Percentiles rank a stretch among this genome's conserved stretches.
Conservation (phyloP, 2,888 invertebrate genomes). For the Xylota sylvarum region DNA sequence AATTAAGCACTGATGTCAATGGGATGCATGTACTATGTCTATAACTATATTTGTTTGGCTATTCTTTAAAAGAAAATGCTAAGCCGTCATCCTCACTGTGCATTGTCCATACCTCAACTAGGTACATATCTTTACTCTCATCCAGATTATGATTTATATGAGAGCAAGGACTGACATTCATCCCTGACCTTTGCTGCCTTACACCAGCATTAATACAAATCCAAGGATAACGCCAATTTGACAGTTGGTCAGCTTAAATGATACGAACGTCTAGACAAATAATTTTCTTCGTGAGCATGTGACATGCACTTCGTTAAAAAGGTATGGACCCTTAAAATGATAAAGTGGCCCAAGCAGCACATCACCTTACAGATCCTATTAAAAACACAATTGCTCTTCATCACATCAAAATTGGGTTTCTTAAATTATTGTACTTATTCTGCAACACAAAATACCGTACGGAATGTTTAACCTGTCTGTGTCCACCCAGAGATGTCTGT, state of each 20-base stretch:
- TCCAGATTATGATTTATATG: neutral
- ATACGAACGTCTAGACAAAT: slow-evolving; percentile 34
- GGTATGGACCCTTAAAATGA: neutral
- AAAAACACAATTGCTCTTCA: neutral
- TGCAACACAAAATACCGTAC: neutral
- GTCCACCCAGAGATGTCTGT: neutral
- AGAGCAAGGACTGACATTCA: no score
- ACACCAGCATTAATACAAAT: neutral
- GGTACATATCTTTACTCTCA: neutral
- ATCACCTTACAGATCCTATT: neutral
- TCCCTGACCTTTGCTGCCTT: neutral
- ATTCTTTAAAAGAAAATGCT: no score
- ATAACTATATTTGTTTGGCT: no score
- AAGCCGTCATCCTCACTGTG: no score
- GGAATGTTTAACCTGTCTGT: neutral
- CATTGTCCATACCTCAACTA: no score
- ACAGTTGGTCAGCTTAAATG: neutral
- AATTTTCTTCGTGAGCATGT: neutral
- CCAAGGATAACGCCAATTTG: neutral
- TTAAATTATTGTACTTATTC: slow-evolving; percentile 3
- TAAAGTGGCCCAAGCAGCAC: neutral
- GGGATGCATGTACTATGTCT: no score
- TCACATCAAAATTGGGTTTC: neutral
- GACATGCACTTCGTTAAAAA: slow-evolving; percentile 1
- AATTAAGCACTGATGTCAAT: no score